These are phyloP conservation scores for Labia minor DNA, from an alignment of 2,888 invertebrate species.

Conservation along the genomic window DNA sequence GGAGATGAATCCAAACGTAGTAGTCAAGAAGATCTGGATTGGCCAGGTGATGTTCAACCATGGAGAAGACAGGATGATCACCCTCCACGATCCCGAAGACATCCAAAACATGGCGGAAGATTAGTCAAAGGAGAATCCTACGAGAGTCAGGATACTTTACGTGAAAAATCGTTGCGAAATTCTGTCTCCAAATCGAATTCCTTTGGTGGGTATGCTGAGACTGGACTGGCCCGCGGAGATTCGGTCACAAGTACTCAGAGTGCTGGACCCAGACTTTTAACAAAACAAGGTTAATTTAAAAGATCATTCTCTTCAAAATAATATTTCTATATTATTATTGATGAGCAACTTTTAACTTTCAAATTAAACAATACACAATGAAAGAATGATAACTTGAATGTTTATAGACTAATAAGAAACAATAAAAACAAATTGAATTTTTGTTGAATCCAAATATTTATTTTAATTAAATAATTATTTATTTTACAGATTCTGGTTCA, in stretches of 20 bases:
- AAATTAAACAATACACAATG: too few species aligned
- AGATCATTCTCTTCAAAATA: not conserved
- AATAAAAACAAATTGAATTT: too few species aligned
- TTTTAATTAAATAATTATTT: too few species aligned
- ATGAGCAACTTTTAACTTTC: too few species aligned
- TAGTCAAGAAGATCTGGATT: conserved; percentile 41
- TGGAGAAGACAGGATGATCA: conserved; percentile 50
- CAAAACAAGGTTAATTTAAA: conserved; percentile 63
- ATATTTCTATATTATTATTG: conserved; percentile 8
- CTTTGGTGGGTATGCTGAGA: conserved; percentile 67
- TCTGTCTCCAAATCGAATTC: conserved; percentile 75
- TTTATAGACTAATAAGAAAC: too few species aligned
- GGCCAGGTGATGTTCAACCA: conserved; percentile 36
- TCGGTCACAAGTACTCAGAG: conserved; percentile 54
- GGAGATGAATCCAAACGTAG: conserved; percentile 32
- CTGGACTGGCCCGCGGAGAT: conserved; percentile 29
- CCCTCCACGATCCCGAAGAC: conserved; percentile 36
- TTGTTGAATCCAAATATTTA: too few species aligned
- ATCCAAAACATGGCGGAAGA: conserved; percentile 33
- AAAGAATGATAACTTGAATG: too few species aligned
- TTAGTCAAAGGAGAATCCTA: conserved; percentile 42
- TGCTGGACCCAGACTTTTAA: conserved; percentile 52
- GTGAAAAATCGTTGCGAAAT: conserved; percentile 38
- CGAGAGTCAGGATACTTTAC: conserved; percentile 39
- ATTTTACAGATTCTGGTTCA: conserved; percentile 42